Conservation (phyloP, 2,113 vertebrate genomes). For the Eudyptes chrysolophus region DNA sequence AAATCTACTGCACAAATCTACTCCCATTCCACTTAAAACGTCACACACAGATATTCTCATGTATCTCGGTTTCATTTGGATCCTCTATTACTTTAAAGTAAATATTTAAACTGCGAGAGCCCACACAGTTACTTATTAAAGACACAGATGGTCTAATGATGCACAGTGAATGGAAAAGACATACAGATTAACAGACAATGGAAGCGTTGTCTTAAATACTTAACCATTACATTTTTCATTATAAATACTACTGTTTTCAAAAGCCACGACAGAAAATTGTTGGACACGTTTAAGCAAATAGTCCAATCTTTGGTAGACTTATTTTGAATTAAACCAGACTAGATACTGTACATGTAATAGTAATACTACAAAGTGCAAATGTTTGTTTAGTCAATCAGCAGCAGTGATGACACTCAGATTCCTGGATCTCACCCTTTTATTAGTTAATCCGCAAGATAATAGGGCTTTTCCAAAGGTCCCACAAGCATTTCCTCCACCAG, state of each 20-base stretch:
- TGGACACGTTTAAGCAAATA: neutral
- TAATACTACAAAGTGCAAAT: neutral
- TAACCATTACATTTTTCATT: neutral
- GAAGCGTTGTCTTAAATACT: neutral
- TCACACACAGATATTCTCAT: neutral
- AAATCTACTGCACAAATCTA: neutral
- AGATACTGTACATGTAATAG: neutral
- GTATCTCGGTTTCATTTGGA: neutral
- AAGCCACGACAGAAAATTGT: neutral
- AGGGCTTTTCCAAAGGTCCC: neutral
- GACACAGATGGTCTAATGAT: neutral
- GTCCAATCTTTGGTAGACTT: neutral
- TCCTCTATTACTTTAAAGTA: slow-evolving; percentile 10
- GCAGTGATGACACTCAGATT: neutral
- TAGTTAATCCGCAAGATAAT: neutral
- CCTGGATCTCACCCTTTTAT: neutral
- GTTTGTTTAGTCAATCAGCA: neutral
- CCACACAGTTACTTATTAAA: slow-evolving; percentile 52
- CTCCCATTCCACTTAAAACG: slow-evolving; percentile 3
- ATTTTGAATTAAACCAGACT: neutral
- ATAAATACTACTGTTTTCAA: neutral
- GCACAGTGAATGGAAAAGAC: neutral
- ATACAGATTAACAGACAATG: neutral
- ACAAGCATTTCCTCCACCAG: neutral
- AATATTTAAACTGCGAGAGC: slow-evolving; percentile 21